Percentiles rank a stretch among this genome's conserved stretches.
Evolutionary conservation across 2,797 vertebrate genomes (phyloP).

Genomic region (Myripristis murdjan): DNA sequence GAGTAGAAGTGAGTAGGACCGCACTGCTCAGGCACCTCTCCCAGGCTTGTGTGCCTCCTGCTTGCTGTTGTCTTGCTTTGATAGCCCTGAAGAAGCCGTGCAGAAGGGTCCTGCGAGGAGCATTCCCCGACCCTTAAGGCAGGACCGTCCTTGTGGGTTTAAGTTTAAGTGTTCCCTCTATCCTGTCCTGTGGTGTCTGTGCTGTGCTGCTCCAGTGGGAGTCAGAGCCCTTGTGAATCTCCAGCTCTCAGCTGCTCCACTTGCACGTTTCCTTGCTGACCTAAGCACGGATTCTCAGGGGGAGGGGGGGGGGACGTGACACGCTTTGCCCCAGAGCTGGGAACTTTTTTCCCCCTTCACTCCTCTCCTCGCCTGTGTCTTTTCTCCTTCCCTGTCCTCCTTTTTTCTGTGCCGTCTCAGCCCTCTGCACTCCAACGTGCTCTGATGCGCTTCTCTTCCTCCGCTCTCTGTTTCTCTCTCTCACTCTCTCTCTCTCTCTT

Average conservation of each 20-base stretch:
- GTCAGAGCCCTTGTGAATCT: conserved; percentile 55
- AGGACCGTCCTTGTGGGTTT: conserved; percentile 49
- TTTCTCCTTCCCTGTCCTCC: conserved; percentile 58
- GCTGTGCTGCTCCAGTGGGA: conserved; percentile 50
- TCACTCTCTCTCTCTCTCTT: conserved; percentile 20
- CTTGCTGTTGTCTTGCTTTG: conserved; percentile 56
- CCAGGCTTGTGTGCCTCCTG: conserved; percentile 47
- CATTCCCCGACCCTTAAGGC: conserved; percentile 58
- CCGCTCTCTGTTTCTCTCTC: conserved; percentile 9
- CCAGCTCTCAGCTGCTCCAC: conserved; percentile 71
- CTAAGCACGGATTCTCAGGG: conserved; percentile 43
- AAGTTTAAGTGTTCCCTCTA: conserved; percentile 61
- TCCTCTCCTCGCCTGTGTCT: conserved; percentile 42
- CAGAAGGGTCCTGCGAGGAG: conserved; percentile 61
- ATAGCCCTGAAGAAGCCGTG: conserved; percentile 69
- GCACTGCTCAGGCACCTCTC: conserved; percentile 51
- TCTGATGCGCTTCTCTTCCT: conserved; percentile 40
- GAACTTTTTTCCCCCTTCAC: conserved; percentile 73
- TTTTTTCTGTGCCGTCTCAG: conserved; percentile 35
- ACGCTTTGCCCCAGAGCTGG: conserved; percentile 20
- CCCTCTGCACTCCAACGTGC: conserved; percentile 12
- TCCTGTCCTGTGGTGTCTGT: conserved; percentile 55
- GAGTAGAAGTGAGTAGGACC: conserved; percentile 32
- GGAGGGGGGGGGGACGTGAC: conserved; percentile 7
- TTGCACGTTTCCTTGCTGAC: conserved; percentile 74